A percentile compares a stretch with the other conserved stretches of the same genome.
Evolutionary conservation across 2,888 invertebrate species (phyloP).

Genomic region (Hypena proboscidalis): DNA sequence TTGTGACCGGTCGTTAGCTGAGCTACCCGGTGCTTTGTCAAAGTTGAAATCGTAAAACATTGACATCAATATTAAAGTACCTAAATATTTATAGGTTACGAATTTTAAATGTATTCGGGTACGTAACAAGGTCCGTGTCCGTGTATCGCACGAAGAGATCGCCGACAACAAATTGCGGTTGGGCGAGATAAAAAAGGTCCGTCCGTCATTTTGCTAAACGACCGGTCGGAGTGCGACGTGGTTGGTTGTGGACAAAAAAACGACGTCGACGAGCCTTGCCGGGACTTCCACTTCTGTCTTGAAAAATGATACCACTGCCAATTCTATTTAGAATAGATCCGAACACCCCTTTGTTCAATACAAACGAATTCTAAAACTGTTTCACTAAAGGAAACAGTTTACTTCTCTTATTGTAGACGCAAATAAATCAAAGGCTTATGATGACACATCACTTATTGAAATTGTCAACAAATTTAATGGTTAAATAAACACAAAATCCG

Average conservation of each 20-base stretch:
- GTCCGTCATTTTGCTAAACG: constrained; percentile 83
- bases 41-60: constrained; percentile 51
- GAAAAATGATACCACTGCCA: constrained; percentile 69
- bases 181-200: constrained; percentile 82
- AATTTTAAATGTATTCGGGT: constrained; percentile 71
- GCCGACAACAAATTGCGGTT: constrained; percentile 81
- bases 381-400: constrained; percentile 1
- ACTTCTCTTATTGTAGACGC: neutral
- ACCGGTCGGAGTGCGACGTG: constrained; percentile 63
- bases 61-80: constrained; percentile 54
- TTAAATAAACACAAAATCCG: neutral
- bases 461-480: neutral
- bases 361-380: constrained; percentile 15
- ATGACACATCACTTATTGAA: neutral
- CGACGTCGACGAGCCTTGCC: constrained; percentile 56
- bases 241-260: constrained; percentile 65
- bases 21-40: constrained; percentile 23
- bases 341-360: constrained; percentile 35
- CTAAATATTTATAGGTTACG: constrained; percentile 70
- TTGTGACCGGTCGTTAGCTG: constrained; percentile 16
- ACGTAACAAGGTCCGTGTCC: constrained; percentile 55
- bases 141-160: constrained; percentile 77
- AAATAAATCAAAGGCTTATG: constrained; percentile 1
- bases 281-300: constrained; percentile 52
- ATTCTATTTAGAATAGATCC: constrained; percentile 65